Conservation (phyloP, 2,797 vertebrate species). For the Myotis daubentonii region DNA sequence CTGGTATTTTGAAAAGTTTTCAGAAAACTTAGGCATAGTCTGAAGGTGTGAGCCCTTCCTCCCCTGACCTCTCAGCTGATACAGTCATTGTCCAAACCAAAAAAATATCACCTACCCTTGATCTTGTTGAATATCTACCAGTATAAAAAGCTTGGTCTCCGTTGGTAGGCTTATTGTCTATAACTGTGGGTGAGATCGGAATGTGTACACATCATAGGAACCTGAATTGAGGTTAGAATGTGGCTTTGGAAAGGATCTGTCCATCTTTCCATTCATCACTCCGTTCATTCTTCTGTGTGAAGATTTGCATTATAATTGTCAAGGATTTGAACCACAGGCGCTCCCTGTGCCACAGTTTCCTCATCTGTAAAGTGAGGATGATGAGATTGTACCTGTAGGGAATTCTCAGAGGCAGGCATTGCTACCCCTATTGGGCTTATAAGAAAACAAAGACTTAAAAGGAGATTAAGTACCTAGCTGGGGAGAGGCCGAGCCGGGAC, state of each 20-base stretch:
- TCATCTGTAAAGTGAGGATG: neutral
- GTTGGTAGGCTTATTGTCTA: neutral
- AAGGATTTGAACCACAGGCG: neutral
- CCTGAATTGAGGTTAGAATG: neutral
- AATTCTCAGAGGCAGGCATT: neutral
- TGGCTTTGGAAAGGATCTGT: neutral
- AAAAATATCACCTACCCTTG: neutral
- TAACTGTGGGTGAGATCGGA: neutral
- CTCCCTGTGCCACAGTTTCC: neutral
- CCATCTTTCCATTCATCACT: neutral
- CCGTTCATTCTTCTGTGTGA: neutral
- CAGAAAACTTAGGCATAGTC: neutral
- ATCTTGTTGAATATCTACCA: slow-evolving; percentile 4
- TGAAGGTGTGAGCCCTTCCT: neutral
- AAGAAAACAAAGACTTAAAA: neutral
- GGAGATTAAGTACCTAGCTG: neutral
- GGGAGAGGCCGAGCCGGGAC: neutral
- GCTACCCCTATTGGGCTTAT: neutral
- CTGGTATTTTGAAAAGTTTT: neutral
- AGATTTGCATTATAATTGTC: neutral
- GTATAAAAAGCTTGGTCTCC: neutral
- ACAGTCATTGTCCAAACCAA: neutral
- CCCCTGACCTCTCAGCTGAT: neutral
- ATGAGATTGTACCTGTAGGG: neutral
- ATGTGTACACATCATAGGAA: neutral